Percentiles rank a stretch among this genome's conserved stretches.
phyloP scores from a whole-genome alignment of 2,113 vertebrate genomes.

The Sylvia atricapilla region DNA sequence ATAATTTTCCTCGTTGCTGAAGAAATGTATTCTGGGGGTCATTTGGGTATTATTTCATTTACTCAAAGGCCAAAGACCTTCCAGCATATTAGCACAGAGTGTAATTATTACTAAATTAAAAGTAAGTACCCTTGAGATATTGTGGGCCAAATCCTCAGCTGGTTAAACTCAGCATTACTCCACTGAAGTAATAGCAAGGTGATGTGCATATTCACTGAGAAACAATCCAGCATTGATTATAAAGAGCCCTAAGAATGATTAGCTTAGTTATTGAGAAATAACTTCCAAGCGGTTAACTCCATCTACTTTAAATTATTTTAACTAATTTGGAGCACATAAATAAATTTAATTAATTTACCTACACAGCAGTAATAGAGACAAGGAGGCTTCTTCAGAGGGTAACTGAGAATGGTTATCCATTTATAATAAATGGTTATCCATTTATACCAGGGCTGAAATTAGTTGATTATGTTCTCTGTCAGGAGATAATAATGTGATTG shows the following conservation, averaged over 20 bases:
- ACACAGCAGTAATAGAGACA: conserved; percentile 36
- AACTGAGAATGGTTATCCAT: conserved; percentile 62
- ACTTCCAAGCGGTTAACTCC: conserved; percentile 50
- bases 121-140: conserved; percentile 54
- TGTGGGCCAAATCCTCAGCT: conserved; percentile 51
- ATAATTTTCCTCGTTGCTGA: conserved; percentile 40
- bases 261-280: conserved; percentile 64
- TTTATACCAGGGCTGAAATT: conserved; percentile 61
- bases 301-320: conserved; percentile 63
- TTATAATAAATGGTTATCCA: conserved; percentile 63
- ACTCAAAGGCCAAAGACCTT: conserved; percentile 36
- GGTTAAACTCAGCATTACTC: conserved; percentile 17
- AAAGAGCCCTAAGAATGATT: conserved; percentile 66
- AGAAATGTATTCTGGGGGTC: conserved; percentile 19
- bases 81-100: conserved; percentile 18
- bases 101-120: conserved; percentile 60
- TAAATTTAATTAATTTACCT: conserved; percentile 48
- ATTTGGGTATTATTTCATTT: conserved; percentile 50
- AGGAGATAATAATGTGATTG: conserved; percentile 68
- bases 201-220: conserved; percentile 51
- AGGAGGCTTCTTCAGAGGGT: conserved; percentile 45
- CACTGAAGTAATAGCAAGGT: conserved; percentile 37
- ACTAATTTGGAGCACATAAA: conserved; percentile 60
- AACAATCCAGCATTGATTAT: conserved; percentile 63
- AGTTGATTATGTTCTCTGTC: conserved; percentile 68